Conservation (phyloP, 2,113 vertebrate genomes). For the Tetraodon nigroviridis region DNA sequence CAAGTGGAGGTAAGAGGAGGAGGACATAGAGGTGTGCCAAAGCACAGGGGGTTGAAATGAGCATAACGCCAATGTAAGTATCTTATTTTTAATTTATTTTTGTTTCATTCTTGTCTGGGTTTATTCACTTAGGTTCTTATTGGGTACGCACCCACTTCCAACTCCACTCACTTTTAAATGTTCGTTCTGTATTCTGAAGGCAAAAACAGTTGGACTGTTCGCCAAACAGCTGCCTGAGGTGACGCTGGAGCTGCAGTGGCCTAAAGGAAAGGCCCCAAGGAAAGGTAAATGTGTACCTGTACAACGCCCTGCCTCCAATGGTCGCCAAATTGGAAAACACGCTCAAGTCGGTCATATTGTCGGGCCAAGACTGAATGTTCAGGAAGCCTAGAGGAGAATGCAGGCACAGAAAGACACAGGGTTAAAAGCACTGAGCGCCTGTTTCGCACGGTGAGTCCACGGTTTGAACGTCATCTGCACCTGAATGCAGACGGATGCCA, state of each 20-base stretch:
- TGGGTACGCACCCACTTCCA: no score
- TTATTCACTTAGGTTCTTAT: neutral
- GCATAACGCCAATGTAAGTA: neutral
- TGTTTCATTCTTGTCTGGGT: neutral
- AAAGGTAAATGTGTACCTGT: conserved; percentile 81
- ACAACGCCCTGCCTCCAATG: conserved; percentile 90
- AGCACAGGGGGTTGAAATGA: neutral
- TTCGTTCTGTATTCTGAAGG: no score
- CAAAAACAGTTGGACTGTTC: no score
- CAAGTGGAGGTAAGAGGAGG: neutral
- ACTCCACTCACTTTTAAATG: no score
- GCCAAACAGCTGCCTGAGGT: no score
- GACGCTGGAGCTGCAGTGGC: no score
- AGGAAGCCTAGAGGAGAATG: conserved; percentile 79
- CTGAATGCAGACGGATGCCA: no score
- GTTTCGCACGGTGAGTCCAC: conserved; percentile 17
- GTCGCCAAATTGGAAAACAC: conserved; percentile 95
- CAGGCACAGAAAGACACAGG: conserved; percentile 15
- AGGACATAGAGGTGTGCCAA: neutral
- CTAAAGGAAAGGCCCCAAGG: conserved; percentile 67
- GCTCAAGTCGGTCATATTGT: conserved; percentile 95
- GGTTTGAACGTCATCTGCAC: neutral
- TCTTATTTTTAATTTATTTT: no score
- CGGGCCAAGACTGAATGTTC: conserved; percentile 98
- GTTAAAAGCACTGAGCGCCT: neutral